These are phyloP conservation scores for Drosophila austrosaltans DNA, from an alignment of 2,888 invertebrate genomes.

Conservation along the genomic window DNA sequence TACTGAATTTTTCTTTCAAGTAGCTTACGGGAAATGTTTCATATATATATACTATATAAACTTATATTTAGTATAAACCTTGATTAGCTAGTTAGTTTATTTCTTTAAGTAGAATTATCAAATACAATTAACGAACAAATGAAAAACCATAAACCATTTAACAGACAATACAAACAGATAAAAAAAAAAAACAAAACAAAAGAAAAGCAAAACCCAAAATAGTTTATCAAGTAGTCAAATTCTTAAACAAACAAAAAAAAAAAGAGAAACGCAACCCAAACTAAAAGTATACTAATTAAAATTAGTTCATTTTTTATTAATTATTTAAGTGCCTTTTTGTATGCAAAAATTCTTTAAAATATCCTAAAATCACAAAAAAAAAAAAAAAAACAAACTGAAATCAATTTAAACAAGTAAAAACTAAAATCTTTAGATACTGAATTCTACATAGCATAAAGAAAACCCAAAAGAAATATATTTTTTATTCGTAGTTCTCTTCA, in stretches of 20 bases:
- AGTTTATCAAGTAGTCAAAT: slow-evolving; percentile 57
- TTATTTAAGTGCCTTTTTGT: slow-evolving; percentile 51
- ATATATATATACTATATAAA: slow-evolving; percentile 15
- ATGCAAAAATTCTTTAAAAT: slow-evolving; percentile 28
- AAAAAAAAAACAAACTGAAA: slow-evolving; percentile 21
- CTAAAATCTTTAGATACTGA: slow-evolving; percentile 40
- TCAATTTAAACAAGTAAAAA: slow-evolving; percentile 23
- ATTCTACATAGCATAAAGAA: slow-evolving; percentile 73
- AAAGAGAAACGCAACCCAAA: slow-evolving; percentile 25
- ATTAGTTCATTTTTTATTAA: slow-evolving; percentile 24
- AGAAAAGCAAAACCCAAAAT: slow-evolving; percentile 21
- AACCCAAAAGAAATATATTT: slow-evolving; percentile 30
- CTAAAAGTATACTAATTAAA: slow-evolving; percentile 32
- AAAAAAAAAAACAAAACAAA: slow-evolving; percentile 49
- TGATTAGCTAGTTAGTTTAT: slow-evolving; percentile 64
- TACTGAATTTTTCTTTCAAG: slow-evolving; percentile 25
- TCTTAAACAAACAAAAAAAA: slow-evolving; percentile 22
- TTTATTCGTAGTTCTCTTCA: slow-evolving; percentile 56
- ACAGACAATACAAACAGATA: slow-evolving; percentile 53
- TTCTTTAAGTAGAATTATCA: slow-evolving; percentile 66
- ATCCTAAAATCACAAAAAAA: not conserved
- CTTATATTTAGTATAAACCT: slow-evolving; percentile 1
- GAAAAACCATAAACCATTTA: slow-evolving; percentile 65
- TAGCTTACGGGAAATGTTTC: slow-evolving; percentile 29
- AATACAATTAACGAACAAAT: slow-evolving; percentile 40